Percentiles rank a stretch among this genome's conserved stretches.
phyloP scores from a whole-genome alignment of 2,888 invertebrate species.

The Scrobipalpa costella region DNA sequence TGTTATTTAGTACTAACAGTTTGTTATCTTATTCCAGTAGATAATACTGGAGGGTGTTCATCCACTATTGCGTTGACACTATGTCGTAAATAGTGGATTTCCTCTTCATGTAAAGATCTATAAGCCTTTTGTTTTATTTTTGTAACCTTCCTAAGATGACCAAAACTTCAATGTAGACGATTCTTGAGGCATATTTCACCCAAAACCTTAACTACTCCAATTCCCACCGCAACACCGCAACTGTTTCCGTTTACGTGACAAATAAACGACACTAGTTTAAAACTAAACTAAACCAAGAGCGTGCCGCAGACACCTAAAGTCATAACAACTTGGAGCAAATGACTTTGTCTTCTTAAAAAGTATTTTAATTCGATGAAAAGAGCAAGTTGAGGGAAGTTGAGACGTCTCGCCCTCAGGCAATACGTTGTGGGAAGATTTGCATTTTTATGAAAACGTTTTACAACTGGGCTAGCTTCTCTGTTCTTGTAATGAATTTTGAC shows the following conservation, averaged over 20 bases:
- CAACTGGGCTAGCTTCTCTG: slow-evolving; percentile 43
- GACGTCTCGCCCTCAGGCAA: slow-evolving; percentile 55
- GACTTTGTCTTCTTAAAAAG: slow-evolving; percentile 63
- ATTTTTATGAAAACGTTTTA: slow-evolving; percentile 78
- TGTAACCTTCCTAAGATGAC: too few relatives aligned
- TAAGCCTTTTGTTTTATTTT: too few relatives aligned
- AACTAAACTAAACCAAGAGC: slow-evolving; percentile 4
- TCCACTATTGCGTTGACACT: too few relatives aligned
- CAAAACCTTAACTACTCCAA: too few relatives aligned
- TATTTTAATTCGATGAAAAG: slow-evolving; percentile 71
- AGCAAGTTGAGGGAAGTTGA: slow-evolving; percentile 53
- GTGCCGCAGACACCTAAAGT: slow-evolving; percentile 34
- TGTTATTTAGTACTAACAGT: too few relatives aligned
- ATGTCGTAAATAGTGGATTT: too few relatives aligned
- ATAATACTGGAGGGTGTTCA: too few relatives aligned
- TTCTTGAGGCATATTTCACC: too few relatives aligned
- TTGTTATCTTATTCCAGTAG: too few relatives aligned
- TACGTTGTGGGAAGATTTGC: slow-evolving; percentile 72
- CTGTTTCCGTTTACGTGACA: background rate
- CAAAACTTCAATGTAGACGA: too few relatives aligned
- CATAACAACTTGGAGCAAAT: slow-evolving; percentile 56
- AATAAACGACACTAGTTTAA: slow-evolving; percentile 4
- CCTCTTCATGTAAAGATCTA: too few relatives aligned
- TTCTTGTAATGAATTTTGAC: slow-evolving; percentile 26
- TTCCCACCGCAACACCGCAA: too few relatives aligned